These are phyloP conservation scores for Ara ararauna DNA, from an alignment of 2,797 vertebrate genomes.

Conservation along the genomic window DNA sequence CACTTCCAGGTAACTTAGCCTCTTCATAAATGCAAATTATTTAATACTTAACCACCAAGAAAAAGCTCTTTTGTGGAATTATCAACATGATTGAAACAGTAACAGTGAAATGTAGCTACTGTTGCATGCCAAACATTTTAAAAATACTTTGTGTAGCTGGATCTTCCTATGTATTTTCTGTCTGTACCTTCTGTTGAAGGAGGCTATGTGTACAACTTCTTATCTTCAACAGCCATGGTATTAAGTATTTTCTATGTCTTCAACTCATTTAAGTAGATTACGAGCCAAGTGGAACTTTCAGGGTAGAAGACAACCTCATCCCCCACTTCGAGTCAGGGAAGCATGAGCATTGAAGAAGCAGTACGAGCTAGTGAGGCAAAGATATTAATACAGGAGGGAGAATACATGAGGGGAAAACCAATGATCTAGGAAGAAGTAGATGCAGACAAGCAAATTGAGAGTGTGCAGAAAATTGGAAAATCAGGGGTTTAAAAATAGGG, in stretches of 20 bases:
- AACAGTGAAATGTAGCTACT: neutral
- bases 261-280: neutral
- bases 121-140: rapidly evolving
- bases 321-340: neutral
- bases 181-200: neutral
- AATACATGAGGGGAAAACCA: neutral
- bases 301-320: neutral
- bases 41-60: neutral
- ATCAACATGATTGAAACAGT: neutral
- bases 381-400: neutral
- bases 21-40: neutral
- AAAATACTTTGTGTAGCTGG: neutral
- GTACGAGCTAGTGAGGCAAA: neutral
- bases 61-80: neutral
- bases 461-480: neutral
- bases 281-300: neutral
- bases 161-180: neutral
- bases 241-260: neutral
- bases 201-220: neutral
- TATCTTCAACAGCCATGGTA: neutral
- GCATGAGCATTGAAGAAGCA: neutral
- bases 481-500: neutral
- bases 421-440: neutral
- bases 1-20: slow-evolving; percentile 84
- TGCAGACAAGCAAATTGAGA: neutral